Evolutionary conservation across 2,113 vertebrate genomes (phyloP).

Genomic region (Prionailurus viverrinus): DNA sequence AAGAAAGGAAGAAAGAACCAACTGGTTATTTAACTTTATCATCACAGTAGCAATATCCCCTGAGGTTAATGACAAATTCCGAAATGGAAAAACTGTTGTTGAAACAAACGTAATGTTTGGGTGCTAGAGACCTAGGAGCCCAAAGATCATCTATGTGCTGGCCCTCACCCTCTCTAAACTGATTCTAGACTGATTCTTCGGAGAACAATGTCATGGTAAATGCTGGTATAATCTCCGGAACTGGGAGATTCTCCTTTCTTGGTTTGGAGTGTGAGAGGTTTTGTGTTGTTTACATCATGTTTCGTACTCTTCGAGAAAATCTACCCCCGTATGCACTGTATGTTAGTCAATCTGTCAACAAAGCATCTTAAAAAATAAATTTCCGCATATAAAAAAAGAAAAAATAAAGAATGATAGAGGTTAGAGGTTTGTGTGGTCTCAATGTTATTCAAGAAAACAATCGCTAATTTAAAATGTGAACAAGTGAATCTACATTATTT

Average conservation of each 20-base stretch:
- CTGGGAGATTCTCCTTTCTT: background rate
- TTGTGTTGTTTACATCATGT: background rate
- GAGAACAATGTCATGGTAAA: constrained; percentile 46
- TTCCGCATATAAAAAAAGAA: no score
- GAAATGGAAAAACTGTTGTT: constrained; percentile 59
- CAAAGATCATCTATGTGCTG: constrained; percentile 21
- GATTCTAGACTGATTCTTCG: background rate
- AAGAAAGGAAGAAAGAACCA: background rate
- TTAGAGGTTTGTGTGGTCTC: background rate
- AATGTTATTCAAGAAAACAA: background rate
- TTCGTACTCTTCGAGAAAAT: constrained; percentile 18
- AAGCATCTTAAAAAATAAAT: no score
- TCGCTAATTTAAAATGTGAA: constrained; percentile 11
- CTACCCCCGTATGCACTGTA: no score
- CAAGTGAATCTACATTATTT: background rate
- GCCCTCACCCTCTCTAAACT: background rate
- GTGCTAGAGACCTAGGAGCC: background rate
- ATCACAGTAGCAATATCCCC: constrained; percentile 22
- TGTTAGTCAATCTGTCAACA: no score
- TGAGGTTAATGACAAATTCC: constrained; percentile 57
- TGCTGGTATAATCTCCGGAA: background rate
- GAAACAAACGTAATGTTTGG: constrained; percentile 65
- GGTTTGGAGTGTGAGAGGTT: background rate
- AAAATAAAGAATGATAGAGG: background rate
- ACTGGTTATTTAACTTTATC: constrained; percentile 2